Base-by-base conservation (phyloP, 2,797 vertebrate genomes). In the Pangasius larnaudii region DNA sequence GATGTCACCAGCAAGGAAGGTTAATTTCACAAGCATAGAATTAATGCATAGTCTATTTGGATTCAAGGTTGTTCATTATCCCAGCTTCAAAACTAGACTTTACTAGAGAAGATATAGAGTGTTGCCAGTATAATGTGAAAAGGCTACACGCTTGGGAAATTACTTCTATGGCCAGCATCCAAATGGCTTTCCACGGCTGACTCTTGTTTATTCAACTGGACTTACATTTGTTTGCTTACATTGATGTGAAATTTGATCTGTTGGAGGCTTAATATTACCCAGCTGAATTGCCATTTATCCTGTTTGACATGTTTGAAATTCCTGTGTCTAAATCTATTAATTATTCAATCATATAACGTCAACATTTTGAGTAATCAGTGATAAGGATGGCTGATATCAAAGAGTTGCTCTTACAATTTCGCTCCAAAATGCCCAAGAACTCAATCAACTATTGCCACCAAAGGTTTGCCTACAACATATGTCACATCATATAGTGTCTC, bases 141-240 rank as follows among this genome's bases (percentile, higher is more conserved):
- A 61, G 16, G 30, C 30, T 30, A 39, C 56, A 78, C 16, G 5
- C 33, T 80, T 16, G n/a, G 6, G 51, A 79, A 36, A 22, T 11
- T 5, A 56, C 77, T 39, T 81, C 33, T 6, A 7, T 4, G 39
- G 22, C 79, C 56, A 16, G 24, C 22, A 82, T 63, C 36, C 6
- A 61, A n/a, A 42, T 8, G 14, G 24, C 79, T n/a, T 63, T 82
- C 13, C 36, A 42, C 22, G 8, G 36, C n/a, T 27, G 56, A n/a
- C 58, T 42, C 27, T 9, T 42, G 33, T 63, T 46, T 42, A 63
- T 36, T 78, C 5, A 81, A 6, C 36, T 16, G 19, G 22, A 61
- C 56, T 36, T 24, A 61, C 56, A 27, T 27, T 51, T 59, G 79
- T 81, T 81, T 81, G 58, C 46, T 81, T n/a, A n/a, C 36, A 63